Conservation (phyloP, 2,797 vertebrate genomes). For the Eospalax fontanierii region DNA sequence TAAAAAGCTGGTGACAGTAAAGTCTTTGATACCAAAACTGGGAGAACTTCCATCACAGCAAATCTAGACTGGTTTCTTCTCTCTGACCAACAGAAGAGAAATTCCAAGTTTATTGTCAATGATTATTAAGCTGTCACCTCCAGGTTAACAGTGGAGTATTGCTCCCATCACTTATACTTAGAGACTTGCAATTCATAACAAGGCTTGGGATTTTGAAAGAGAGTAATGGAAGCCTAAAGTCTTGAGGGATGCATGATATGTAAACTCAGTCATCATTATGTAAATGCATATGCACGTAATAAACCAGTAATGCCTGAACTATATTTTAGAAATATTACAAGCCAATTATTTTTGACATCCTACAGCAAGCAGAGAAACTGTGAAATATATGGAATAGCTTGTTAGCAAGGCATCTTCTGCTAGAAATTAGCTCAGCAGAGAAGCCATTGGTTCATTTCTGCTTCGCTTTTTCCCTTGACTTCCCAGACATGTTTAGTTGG, state of each 20-base stretch:
- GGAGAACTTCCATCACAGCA: not conserved
- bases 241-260: slow-evolving; percentile 60
- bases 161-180: slow-evolving; percentile 43
- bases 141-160: slow-evolving; percentile 45
- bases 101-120: slow-evolving; percentile 44
- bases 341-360: slow-evolving; percentile 81
- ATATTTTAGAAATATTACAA: slow-evolving; percentile 81
- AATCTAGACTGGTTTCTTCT: slow-evolving; percentile 57
- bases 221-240: slow-evolving; percentile 70
- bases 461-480: slow-evolving; percentile 63
- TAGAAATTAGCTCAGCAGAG: slow-evolving; percentile 69
- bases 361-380: slow-evolving; percentile 69
- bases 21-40: slow-evolving; percentile 4
- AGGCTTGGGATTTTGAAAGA: slow-evolving; percentile 63
- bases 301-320: slow-evolving; percentile 75
- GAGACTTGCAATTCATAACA: slow-evolving; percentile 56
- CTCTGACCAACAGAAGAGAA: slow-evolving; percentile 47
- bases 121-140: slow-evolving; percentile 36
- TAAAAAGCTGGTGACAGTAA: slow-evolving; percentile 36
- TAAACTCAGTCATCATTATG: slow-evolving; percentile 75
- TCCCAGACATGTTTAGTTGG: slow-evolving; percentile 29
- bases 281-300: slow-evolving; percentile 75
- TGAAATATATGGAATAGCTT: slow-evolving; percentile 71
- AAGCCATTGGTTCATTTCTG: slow-evolving; percentile 57
- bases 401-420: slow-evolving; percentile 72